Conservation (phyloP, 2,113 vertebrate species). For the Mustela lutreola region DNA sequence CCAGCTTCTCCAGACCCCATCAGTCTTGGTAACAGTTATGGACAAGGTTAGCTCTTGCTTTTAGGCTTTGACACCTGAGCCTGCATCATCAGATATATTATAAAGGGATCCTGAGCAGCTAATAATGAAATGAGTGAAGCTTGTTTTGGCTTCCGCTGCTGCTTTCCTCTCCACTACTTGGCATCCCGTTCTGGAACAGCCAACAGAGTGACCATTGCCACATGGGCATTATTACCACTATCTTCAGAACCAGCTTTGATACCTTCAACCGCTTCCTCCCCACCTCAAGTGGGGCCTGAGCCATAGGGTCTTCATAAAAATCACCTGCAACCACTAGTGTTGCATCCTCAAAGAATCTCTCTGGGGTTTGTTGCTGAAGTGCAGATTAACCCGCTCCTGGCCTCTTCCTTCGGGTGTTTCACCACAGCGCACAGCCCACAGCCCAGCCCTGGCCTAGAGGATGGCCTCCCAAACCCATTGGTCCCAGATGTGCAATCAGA, state of each 20-base stretch:
- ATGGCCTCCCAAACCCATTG: not conserved
- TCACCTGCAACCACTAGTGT: not conserved
- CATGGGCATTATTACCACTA: not conserved
- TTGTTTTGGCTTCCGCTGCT: not conserved
- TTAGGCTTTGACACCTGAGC: conserved; percentile 7
- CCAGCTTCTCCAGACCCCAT: not conserved
- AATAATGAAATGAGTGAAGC: not conserved
- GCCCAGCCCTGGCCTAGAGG: not conserved
- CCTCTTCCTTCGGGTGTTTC: not conserved
- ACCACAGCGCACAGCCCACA: not conserved
- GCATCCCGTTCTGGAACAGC: not conserved
- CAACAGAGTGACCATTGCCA: not conserved
- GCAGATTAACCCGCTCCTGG: not conserved
- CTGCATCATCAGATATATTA: not conserved
- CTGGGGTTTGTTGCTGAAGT: not conserved
- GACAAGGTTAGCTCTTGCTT: not conserved
- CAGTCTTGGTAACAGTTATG: conserved; percentile 9
- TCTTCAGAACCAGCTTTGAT: not conserved
- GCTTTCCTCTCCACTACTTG: not conserved
- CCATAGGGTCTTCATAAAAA: not conserved
- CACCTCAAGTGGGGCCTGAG: not conserved
- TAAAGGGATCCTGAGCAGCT: not conserved
- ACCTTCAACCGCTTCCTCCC: not conserved
- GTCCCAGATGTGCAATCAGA: conserved; percentile 26
- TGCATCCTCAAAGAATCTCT: not conserved